Conservation (phyloP, 1,140 invertebrate genomes). For the Drosophila mojavensis region DNA sequence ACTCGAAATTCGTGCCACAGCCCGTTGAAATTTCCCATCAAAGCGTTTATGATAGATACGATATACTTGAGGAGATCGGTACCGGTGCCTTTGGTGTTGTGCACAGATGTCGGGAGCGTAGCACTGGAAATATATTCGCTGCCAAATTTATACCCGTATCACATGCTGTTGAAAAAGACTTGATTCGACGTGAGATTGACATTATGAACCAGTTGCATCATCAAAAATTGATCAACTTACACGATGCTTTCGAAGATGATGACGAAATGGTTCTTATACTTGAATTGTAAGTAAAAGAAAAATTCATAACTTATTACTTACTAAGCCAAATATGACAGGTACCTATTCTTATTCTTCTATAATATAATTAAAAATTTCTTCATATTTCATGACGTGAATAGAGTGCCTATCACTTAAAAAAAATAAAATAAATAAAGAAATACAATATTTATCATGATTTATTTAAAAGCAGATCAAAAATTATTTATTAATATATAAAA, state of each 20-base stretch:
- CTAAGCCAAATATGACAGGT: too few relatives aligned
- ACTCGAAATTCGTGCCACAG: conserved; percentile 98
- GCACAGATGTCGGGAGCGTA: conserved; percentile 97
- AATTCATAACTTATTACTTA: neutral
- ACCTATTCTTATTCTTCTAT: too few relatives aligned
- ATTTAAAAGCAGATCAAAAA: too few relatives aligned
- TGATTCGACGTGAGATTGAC: conserved; percentile 99
- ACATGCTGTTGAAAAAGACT: conserved; percentile 97
- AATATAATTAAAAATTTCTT: too few relatives aligned
- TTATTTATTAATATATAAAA: too few relatives aligned
- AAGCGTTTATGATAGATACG: conserved; percentile 98
- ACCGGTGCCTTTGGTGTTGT: conserved; percentile 99
- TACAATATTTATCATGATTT: too few relatives aligned
- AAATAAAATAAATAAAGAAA: too few relatives aligned
- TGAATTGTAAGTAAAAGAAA: conserved; percentile 93
- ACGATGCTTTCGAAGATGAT: conserved; percentile 99
- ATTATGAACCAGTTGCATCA: conserved; percentile 99
- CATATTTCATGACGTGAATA: too few relatives aligned
- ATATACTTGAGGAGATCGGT: conserved; percentile 99
- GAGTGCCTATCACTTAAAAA: too few relatives aligned
- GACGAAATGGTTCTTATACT: conserved; percentile 99
- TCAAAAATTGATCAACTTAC: conserved; percentile 97
- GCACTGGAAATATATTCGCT: conserved; percentile 98
- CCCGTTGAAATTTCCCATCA: conserved; percentile 97
- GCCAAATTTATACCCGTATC: conserved; percentile 99